Conservation (phyloP, 2,888 invertebrate genomes). For the Euzophera pinguis region DNA sequence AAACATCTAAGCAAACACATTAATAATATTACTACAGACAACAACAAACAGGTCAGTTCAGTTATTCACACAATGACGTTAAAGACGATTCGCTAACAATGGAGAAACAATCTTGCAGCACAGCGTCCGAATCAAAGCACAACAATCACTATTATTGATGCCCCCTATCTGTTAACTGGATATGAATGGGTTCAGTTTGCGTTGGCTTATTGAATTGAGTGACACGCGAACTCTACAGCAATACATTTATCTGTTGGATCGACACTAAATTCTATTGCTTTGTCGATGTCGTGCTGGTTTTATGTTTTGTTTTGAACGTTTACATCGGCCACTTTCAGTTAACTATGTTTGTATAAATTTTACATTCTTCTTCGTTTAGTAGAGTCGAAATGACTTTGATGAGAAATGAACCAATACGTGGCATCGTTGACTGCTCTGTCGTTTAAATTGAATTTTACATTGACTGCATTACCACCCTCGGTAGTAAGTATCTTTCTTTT, state of each 20-base stretch:
- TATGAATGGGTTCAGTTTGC: slow-evolving; percentile 42
- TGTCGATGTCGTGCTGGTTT: slow-evolving; percentile 7
- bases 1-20: too few relatives aligned
- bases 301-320: neutral
- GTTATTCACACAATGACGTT: neutral
- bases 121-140: slow-evolving; percentile 17
- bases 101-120: slow-evolving; percentile 15
- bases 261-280: slow-evolving; percentile 19
- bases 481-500: too few relatives aligned
- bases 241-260: slow-evolving; percentile 16
- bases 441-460: too few relatives aligned
- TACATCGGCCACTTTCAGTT: neutral
- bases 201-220: slow-evolving; percentile 53
- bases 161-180: slow-evolving; percentile 38
- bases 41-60: too few relatives aligned
- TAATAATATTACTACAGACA: too few relatives aligned
- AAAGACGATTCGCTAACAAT: slow-evolving; percentile 8
- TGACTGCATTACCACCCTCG: too few relatives aligned
- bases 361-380: neutral
- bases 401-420: too few relatives aligned
- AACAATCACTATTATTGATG: slow-evolving; percentile 29
- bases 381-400: too few relatives aligned
- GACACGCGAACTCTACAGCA: slow-evolving; percentile 40
- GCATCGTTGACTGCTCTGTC: too few relatives aligned
- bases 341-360: neutral